A percentile compares a stretch with the other conserved stretches of the same genome.
These are phyloP conservation scores for Syrista parreyssii DNA, from an alignment of 2,888 invertebrate genomes.

Conservation along the genomic window DNA sequence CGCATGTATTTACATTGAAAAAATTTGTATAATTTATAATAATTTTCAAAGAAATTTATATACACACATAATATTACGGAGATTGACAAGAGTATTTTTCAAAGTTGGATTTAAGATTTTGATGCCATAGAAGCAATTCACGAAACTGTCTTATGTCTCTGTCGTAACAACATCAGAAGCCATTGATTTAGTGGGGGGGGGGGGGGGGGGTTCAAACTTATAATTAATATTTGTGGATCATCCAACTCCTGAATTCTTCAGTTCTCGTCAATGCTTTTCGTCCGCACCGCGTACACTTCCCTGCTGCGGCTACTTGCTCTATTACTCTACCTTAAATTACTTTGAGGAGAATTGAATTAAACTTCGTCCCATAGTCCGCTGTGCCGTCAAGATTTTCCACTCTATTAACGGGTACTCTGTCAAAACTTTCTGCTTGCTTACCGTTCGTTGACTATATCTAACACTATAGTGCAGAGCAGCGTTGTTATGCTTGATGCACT, in stretches of 20 bases:
- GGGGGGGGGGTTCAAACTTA: background rate
- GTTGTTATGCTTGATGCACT: background rate
- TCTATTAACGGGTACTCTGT: conserved; percentile 22
- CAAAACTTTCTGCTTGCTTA: conserved; percentile 1
- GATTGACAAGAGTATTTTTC: background rate
- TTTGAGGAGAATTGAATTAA: conserved; percentile 30
- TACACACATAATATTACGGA: background rate
- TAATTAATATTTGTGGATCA: background rate
- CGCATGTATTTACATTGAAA: no score
- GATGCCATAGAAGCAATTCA: background rate
- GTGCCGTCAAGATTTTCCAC: conserved; percentile 32
- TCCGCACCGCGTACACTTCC: background rate
- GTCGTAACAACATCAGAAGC: background rate
- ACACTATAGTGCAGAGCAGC: background rate
- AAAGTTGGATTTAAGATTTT: background rate
- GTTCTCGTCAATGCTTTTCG: background rate
- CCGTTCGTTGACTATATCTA: background rate
- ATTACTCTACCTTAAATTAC: conserved; percentile 13
- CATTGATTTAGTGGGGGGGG: background rate
- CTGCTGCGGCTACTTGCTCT: background rate
- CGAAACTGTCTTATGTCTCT: background rate
- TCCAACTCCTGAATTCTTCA: background rate
- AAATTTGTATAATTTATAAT: no score
- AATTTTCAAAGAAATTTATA: no score
- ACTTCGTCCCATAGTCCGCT: conserved; percentile 27